phyloP scores from a whole-genome alignment of 2,113 vertebrate genomes.

The Narcine bancroftii region DNA sequence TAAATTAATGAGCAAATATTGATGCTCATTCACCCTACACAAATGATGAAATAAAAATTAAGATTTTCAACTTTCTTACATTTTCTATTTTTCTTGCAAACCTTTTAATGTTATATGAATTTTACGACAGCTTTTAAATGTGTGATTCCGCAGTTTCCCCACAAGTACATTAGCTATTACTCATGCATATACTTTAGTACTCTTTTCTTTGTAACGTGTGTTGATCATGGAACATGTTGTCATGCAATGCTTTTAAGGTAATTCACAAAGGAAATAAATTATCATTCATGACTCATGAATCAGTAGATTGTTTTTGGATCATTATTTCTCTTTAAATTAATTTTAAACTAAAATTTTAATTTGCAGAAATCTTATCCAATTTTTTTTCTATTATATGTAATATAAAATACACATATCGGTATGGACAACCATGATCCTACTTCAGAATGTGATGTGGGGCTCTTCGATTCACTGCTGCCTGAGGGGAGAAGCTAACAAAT shows the following conservation, averaged over 20 bases:
- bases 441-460: slow-evolving; percentile 59
- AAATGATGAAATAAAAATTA: background rate
- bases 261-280: slow-evolving; percentile 25
- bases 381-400: background rate
- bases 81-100: background rate
- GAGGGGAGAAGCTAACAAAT: slow-evolving; percentile 63
- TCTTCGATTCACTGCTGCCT: slow-evolving; percentile 66
- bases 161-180: background rate
- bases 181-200: background rate
- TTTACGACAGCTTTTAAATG: background rate
- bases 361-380: background rate
- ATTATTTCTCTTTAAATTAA: slow-evolving; percentile 1
- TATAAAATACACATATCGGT: too few species aligned
- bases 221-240: background rate
- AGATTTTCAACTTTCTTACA: background rate
- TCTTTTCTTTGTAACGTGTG: background rate
- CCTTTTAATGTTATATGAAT: background rate
- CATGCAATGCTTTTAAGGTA: slow-evolving; percentile 9
- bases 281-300: background rate
- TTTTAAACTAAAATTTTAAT: background rate
- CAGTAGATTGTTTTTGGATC: background rate
- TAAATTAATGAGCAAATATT: background rate
- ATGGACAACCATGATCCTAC: slow-evolving; percentile 42
- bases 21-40: background rate
- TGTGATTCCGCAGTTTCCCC: background rate